Conservation (phyloP, 2,888 invertebrate genomes). For the Zeuzera pyrina region DNA sequence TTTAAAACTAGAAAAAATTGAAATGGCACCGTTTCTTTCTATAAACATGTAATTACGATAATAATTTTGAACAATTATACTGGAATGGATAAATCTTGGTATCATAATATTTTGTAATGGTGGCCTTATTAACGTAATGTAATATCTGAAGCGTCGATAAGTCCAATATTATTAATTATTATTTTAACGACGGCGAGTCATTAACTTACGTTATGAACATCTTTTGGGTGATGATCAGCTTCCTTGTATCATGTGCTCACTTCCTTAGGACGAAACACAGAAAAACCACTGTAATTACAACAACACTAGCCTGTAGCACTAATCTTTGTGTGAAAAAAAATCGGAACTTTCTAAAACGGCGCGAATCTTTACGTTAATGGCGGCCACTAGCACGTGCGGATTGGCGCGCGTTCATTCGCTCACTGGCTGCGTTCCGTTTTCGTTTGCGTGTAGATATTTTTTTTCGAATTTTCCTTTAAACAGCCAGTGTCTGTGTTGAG, state of each 20-base stretch:
- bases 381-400: slow-evolving; percentile 32
- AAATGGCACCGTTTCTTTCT: too few species aligned
- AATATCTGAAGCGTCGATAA: too few species aligned
- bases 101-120: too few species aligned
- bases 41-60: too few species aligned
- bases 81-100: too few species aligned
- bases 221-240: slow-evolving; percentile 37
- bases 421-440: slow-evolving; percentile 41
- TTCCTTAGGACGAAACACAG: slow-evolving; percentile 44
- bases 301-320: slow-evolving; percentile 14
- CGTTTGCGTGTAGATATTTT: slow-evolving; percentile 27
- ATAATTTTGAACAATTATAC: too few species aligned
- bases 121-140: too few species aligned
- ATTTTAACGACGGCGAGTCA: slow-evolving; percentile 28
- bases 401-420: slow-evolving; percentile 41
- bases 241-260: slow-evolving; percentile 54
- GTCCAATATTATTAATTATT: slow-evolving; percentile 23
- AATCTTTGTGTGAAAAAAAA: background rate
- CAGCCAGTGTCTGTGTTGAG: slow-evolving; percentile 23
- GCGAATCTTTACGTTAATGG: slow-evolving; percentile 31
- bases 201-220: slow-evolving; percentile 67
- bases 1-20: too few species aligned
- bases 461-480: slow-evolving; percentile 38
- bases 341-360: slow-evolving; percentile 50
- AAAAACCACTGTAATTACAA: slow-evolving; percentile 22